phyloP scores from a whole-genome alignment of 2,113 vertebrate species.

The Monarcha castaneiventris region DNA sequence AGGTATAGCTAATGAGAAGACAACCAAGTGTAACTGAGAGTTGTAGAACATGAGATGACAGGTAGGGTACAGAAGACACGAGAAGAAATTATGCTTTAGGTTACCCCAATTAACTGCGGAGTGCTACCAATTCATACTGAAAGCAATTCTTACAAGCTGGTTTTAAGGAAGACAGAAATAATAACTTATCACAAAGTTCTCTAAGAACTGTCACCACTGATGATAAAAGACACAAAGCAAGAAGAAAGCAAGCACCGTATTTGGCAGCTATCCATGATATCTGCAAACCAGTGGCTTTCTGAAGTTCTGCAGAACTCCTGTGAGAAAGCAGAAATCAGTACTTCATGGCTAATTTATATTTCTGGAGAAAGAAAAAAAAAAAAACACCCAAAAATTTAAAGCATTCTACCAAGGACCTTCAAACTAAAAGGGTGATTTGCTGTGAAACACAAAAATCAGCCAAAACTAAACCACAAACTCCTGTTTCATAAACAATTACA shows the following conservation, averaged over 20 bases:
- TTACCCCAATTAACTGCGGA: neutral
- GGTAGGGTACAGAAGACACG: neutral
- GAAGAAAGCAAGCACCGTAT: neutral
- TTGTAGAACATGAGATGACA: fast-evolving
- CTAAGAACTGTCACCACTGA: neutral
- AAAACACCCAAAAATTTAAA: neutral
- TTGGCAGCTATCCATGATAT: neutral
- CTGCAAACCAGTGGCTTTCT: neutral
- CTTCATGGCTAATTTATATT: neutral
- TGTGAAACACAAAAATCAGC: slow-evolving; percentile 23
- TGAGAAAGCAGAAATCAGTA: neutral
- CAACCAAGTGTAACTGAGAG: neutral
- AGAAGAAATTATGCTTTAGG: neutral
- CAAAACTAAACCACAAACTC: slow-evolving; percentile 49
- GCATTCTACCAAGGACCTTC: slow-evolving; percentile 27
- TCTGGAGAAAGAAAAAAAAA: neutral
- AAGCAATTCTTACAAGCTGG: neutral
- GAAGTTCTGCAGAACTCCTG: neutral
- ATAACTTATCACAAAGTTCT: neutral
- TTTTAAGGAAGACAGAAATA: neutral
- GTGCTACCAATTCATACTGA: neutral
- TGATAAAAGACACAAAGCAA: neutral
- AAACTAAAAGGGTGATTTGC: neutral
- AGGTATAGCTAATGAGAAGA: neutral
- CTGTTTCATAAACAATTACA: slow-evolving; percentile 52